phyloP scores from a whole-genome alignment of 2,113 vertebrate genomes.

The Megaceryle torquata region DNA sequence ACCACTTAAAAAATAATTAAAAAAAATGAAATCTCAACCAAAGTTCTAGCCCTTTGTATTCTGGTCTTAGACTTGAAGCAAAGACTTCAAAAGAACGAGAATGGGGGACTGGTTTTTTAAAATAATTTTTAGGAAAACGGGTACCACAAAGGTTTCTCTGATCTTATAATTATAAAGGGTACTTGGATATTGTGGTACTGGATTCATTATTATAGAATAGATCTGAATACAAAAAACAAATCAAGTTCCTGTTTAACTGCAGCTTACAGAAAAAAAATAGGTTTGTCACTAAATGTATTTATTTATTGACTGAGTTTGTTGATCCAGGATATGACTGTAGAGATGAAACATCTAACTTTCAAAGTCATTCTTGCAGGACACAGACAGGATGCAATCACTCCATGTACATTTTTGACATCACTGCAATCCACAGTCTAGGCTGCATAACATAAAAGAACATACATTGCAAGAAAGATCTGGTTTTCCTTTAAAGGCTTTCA shows the following conservation, averaged over 20 bases:
- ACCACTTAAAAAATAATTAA: neutral
- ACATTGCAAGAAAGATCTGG: slow-evolving; percentile 18
- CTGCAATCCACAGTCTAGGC: slow-evolving; percentile 29
- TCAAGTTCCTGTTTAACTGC: slow-evolving; percentile 63
- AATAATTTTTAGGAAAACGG: slow-evolving; percentile 54
- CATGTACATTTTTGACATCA: slow-evolving; percentile 65
- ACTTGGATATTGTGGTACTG: slow-evolving; percentile 23
- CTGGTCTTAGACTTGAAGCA: slow-evolving; percentile 36
- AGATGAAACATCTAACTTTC: slow-evolving; percentile 71
- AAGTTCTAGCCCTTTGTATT: slow-evolving; percentile 45
- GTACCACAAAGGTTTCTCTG: slow-evolving; percentile 63
- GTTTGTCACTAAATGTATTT: slow-evolving; percentile 67
- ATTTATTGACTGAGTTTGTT: slow-evolving; percentile 68
- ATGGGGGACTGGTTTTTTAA: neutral
- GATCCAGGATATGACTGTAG: slow-evolving; percentile 68
- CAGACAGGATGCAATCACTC: slow-evolving; percentile 61
- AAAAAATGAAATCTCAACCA: neutral
- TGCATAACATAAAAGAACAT: slow-evolving; percentile 61
- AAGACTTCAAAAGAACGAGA: slow-evolving; percentile 67
- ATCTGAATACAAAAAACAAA: slow-evolving; percentile 60
- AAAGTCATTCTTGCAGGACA: slow-evolving; percentile 63
- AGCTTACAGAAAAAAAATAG: slow-evolving; percentile 57
- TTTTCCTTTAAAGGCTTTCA: slow-evolving; percentile 56
- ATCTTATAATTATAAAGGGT: slow-evolving; percentile 46
- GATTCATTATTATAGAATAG: slow-evolving; percentile 52